Evolutionary conservation across 1,140 invertebrate species (phyloP).

Genomic region (Aphaenogaster rudis): DNA sequence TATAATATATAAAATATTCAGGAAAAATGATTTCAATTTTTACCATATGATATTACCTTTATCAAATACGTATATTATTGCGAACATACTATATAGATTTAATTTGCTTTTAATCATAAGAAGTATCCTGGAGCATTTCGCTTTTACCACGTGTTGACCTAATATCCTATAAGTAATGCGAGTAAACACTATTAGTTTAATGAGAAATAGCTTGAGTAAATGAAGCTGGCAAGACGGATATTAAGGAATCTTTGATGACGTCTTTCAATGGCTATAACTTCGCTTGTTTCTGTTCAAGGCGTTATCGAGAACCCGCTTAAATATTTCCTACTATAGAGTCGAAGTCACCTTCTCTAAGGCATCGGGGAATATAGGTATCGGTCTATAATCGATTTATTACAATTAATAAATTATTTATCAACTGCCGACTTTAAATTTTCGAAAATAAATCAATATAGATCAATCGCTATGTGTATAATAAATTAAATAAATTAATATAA

Average conservation of each 20-base stretch:
- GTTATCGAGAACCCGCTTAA: background rate
- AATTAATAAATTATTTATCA: background rate
- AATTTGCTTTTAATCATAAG: slow-evolving; percentile 20
- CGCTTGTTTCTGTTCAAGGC: background rate
- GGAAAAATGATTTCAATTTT: background rate
- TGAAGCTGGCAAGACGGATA: background rate
- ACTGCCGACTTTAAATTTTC: background rate
- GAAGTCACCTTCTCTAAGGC: no score
- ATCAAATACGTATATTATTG: slow-evolving; percentile 3
- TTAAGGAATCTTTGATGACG: slow-evolving; percentile 7
- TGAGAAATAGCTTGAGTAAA: slow-evolving; percentile 10
- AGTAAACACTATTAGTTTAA: slow-evolving; percentile 27
- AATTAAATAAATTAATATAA: slow-evolving; percentile 24
- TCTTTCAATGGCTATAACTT: slow-evolving; percentile 6
- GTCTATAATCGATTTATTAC: background rate
- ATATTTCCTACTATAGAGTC: background rate
- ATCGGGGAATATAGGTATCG: background rate
- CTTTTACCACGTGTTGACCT: background rate
- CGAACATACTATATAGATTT: background rate
- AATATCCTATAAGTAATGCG: background rate
- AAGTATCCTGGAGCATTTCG: background rate
- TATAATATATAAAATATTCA: background rate
- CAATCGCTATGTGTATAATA: background rate
- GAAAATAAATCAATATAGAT: background rate
- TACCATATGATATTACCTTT: background rate